A percentile compares a stretch with the other conserved stretches of the same genome.
Conservation (phyloP, 2,113 vertebrate genomes). For the Heterochromis multidens region DNA sequence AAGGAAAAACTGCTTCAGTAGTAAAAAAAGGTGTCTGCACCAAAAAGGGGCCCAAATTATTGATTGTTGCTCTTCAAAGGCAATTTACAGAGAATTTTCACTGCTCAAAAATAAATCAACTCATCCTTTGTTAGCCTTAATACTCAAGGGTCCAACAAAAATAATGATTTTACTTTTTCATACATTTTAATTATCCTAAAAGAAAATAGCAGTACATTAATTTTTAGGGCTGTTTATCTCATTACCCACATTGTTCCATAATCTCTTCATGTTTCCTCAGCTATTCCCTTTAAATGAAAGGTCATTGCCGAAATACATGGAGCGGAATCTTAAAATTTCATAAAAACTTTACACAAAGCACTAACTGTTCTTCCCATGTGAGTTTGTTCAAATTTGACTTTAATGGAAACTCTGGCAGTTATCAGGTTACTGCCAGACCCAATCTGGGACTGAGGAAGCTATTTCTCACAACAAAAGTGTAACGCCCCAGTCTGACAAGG, state of each 20-base stretch:
- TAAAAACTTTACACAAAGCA: neutral
- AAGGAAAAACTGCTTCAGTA: neutral
- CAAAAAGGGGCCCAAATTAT: neutral
- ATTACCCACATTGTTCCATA: neutral
- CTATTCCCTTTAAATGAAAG: neutral
- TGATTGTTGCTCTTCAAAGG: constrained; percentile 41
- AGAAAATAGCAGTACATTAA: constrained; percentile 46
- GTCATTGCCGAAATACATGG: neutral
- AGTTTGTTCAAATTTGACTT: constrained; percentile 16
- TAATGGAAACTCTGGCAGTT: constrained; percentile 13
- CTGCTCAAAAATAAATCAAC: constrained; percentile 40
- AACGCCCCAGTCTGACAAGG: neutral
- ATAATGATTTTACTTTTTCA: constrained; percentile 52
- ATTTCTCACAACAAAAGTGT: neutral
- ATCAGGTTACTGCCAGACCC: neutral
- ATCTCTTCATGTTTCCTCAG: constrained; percentile 14
- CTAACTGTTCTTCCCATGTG: constrained; percentile 5
- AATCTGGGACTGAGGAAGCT: neutral
- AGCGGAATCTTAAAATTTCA: neutral
- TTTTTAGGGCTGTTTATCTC: constrained; percentile 55
- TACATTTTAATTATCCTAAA: constrained; percentile 55
- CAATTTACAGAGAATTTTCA: constrained; percentile 25
- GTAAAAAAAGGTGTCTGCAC: neutral
- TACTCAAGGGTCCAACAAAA: constrained; percentile 48
- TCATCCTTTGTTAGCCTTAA: constrained; percentile 18